phyloP scores from a whole-genome alignment of 2,113 vertebrate species.

The Ranitomeya imitator region DNA sequence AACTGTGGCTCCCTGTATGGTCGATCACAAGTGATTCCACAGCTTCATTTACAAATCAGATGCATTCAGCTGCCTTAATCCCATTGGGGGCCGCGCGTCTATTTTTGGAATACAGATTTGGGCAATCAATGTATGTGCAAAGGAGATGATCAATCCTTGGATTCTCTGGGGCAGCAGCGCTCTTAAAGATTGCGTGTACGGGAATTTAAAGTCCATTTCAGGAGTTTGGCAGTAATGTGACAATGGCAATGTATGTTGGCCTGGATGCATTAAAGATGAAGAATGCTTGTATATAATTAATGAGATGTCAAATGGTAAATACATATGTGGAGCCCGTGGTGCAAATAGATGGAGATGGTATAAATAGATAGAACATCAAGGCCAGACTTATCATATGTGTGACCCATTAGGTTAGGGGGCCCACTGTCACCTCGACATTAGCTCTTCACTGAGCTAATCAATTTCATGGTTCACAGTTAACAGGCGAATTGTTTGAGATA shows the following conservation, averaged over 20 bases:
- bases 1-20: neutral
- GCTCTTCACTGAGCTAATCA: too few relatives aligned
- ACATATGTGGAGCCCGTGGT: neutral
- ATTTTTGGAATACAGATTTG: conserved; percentile 50
- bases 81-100: conserved; percentile 17
- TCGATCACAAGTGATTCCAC: neutral
- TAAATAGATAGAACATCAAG: neutral
- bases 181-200: neutral
- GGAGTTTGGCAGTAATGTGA: neutral
- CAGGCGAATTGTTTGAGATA: too few relatives aligned
- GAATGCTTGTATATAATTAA: neutral
- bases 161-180: conserved; percentile 3
- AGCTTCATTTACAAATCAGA: conserved; percentile 21
- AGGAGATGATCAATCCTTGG: conserved; percentile 27
- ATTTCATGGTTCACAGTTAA: too few relatives aligned
- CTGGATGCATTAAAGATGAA: neutral
- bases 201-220: neutral
- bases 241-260: neutral
- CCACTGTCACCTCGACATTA: too few relatives aligned
- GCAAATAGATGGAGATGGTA: neutral
- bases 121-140: conserved; percentile 28
- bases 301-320: neutral
- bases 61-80: neutral
- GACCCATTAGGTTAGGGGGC: too few relatives aligned
- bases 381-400: too few relatives aligned